phyloP scores from a whole-genome alignment of 2,888 invertebrate species.

The Cephus spinipes region DNA sequence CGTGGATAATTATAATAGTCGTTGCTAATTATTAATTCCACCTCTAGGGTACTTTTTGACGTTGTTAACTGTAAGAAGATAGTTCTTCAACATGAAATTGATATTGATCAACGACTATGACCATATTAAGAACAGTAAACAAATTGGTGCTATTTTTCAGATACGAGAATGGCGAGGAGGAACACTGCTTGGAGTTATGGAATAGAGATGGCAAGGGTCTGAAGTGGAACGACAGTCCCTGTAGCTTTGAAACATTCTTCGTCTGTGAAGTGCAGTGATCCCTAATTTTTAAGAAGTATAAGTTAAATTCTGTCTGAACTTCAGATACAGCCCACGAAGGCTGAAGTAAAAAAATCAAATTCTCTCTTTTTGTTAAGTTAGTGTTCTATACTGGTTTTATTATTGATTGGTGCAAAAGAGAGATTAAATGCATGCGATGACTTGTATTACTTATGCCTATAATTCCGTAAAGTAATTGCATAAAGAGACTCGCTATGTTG shows the following conservation, averaged over 20 bases:
- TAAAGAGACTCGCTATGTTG: too few relatives aligned
- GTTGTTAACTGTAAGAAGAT: too few relatives aligned
- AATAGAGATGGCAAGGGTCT: slow-evolving; percentile 92
- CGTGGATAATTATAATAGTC: not conserved
- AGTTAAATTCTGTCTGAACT: not conserved
- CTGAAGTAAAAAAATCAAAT: not conserved
- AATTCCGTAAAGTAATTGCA: too few relatives aligned
- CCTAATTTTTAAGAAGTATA: not conserved
- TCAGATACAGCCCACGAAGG: not conserved
- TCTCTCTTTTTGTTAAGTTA: too few relatives aligned
- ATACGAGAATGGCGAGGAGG: slow-evolving; percentile 93
- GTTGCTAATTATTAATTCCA: not conserved
- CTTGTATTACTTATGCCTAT: too few relatives aligned
- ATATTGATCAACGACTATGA: too few relatives aligned
- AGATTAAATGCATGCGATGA: too few relatives aligned
- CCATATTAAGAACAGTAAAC: too few relatives aligned
- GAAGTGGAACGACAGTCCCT: slow-evolving; percentile 94
- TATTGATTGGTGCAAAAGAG: too few relatives aligned
- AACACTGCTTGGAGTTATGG: slow-evolving; percentile 92
- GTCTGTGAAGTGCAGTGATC: slow-evolving; percentile 84
- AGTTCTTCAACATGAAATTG: too few relatives aligned
- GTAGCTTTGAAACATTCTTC: slow-evolving; percentile 93
- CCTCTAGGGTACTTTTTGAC: too few relatives aligned
- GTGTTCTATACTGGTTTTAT: too few relatives aligned
- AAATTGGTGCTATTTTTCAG: slow-evolving; percentile 60